Base-by-base conservation (phyloP, 2,113 vertebrate genomes). In the Bostrychus sinensis region DNA sequence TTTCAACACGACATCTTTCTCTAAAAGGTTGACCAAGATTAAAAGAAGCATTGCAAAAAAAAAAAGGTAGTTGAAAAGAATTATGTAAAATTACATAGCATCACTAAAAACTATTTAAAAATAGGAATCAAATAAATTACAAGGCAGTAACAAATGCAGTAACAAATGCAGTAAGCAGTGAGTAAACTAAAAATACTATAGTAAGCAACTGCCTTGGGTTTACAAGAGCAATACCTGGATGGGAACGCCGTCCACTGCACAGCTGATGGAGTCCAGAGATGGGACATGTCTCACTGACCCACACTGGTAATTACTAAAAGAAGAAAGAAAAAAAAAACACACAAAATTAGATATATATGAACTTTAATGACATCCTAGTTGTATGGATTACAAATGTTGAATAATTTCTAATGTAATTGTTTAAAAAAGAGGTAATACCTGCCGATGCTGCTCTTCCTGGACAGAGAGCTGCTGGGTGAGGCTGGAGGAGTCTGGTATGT, bases 381-480 rank as follows among this genome's bases (percentile, higher is more conserved):
- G n/a, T n/a, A n/a, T n/a, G n/a, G n/a, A n/a, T n/a, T n/a, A n/a
- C n/a, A n/a, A n/a, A n/a, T n/a, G n/a, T n/a, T n/a, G n/a, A n/a
- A n/a, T n/a, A n/a, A n/a, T n/a, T n/a, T n/a, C n/a, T n/a, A n/a
- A 42, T 42, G 9, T 19, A 7, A 9, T 17, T 42, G n/a, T n/a
- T 42, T 2, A 22, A 25, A 28, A 25, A 10, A 4, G n/a, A 38
- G 16, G 37, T 38, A n/a, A n/a, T 58, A 93, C 93, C 93, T 94
- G 92, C 90, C 93, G 70, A 93, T 87, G 85, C 93, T 94, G 88
- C 92, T 90, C 82, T 92, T 93, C 70, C 93, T 91, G 41, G 93
- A 94, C 65, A 93, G 54, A 0, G 91, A 91, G 87, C 83, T 91
- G 26, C 91, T 89, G 0, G 93, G 93, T 39, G 93, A 94, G 1